Evolutionary conservation across 2,113 vertebrate species (phyloP), one percentile per base, ranked within the genome.

Genomic region (Larimichthys crocea): DNA sequence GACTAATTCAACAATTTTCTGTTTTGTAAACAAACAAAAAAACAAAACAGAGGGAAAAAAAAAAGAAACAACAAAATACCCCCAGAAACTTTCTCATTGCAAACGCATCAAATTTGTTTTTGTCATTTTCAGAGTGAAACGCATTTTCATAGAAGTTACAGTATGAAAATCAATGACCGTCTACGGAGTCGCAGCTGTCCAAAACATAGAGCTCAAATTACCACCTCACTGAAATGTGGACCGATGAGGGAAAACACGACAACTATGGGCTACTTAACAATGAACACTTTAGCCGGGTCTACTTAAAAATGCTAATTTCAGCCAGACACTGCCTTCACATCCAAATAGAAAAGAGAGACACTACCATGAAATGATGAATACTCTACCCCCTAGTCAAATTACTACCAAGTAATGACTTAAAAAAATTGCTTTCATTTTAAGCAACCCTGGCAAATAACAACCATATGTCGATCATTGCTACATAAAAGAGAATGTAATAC

Each of bases 401-500:
- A 82, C 69, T 59, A 80, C 73, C 73, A 82, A 82, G 77, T 82
- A 82, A 85, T 74, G 70, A 86, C 72, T 79, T 71, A 4, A 80
- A 76, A 85, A 84, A 74, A 3, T 22, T 46, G 75, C 79, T 83
- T 85, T 89, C 68, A 83, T 88, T 88, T 88, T 90, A 82, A 42
- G 61, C 86, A 87, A 79, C 67, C 70, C 61, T 63, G 60, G 88
- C 83, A 83, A 90, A 89, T 82, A 87, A 88, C 81, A 86, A 74
- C 86, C 79, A 87, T 83, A 88, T 87, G 83, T 91, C 89, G 61
- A 92, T 92, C 92, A 90, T 70, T 74, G 82, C 79, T 62, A 89
- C 89, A 92, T 86, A 77, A 91, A 90, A 92, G 87, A 85, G 80
- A 87, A 82, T 65, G 82, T 78, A 83, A 80, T 82, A 91, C 86